phyloP scores from a whole-genome alignment of 1,140 invertebrate species.

The Drosophila jambulina region DNA sequence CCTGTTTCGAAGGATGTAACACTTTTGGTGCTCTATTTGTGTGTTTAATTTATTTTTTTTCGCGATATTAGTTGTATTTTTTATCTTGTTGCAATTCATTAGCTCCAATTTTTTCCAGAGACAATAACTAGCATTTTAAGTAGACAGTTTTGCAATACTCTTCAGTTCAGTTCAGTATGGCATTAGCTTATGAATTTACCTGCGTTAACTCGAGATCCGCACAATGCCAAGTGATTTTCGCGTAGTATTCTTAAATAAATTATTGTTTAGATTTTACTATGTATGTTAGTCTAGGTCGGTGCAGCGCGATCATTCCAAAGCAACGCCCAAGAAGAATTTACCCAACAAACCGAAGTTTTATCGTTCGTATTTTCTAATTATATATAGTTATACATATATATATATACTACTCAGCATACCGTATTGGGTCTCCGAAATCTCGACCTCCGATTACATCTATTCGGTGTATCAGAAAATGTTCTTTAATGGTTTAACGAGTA shows the following conservation, averaged over 20 bases:
- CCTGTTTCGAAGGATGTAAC: constrained; percentile 5
- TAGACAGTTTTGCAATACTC: constrained; percentile 22
- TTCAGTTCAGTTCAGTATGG: constrained; percentile 22
- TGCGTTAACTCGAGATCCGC: constrained; percentile 50
- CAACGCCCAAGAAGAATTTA: constrained; percentile 39
- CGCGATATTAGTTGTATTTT: constrained; percentile 26
- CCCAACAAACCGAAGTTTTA: constrained; percentile 40
- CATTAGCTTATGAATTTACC: constrained; percentile 18
- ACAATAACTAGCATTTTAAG: constrained; percentile 74
- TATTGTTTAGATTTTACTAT: constrained; percentile 62
- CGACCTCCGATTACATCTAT: constrained; percentile 46
- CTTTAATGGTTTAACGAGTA: constrained; percentile 66
- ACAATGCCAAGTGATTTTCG: constrained; percentile 78
- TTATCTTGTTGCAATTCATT: constrained; percentile 9
- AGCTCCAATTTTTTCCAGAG: constrained; percentile 61
- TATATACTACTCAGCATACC: constrained; percentile 30
- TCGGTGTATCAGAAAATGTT: constrained; percentile 45
- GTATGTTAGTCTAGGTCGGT: constrained; percentile 23
- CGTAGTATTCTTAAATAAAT: constrained; percentile 72
- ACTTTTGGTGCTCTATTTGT: constrained; percentile 36
- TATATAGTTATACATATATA: constrained; percentile 19
- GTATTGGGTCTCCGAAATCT: constrained; percentile 25
- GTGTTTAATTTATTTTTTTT: constrained; percentile 41
- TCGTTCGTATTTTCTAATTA: constrained; percentile 45
- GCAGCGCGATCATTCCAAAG: constrained; percentile 57